Evolutionary conservation across 2,888 invertebrate species (phyloP), one percentile per base, ranked within the genome.

Genomic region (Pristionchus arcanus): DNA sequence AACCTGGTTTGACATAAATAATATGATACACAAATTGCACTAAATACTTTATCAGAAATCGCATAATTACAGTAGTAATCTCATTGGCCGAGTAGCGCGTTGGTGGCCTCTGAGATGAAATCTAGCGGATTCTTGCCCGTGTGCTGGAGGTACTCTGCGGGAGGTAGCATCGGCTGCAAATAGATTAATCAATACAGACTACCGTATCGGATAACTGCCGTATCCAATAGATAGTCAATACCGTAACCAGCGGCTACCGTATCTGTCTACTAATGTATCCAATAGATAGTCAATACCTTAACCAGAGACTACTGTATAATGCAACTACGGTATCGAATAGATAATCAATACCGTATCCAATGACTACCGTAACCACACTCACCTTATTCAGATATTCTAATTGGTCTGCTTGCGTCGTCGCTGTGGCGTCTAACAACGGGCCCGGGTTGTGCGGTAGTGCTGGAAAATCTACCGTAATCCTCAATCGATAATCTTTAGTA

Each of bases 41-140:
- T 37, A 74, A 42, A 74, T 37, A 37, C 37, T 74, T 74, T 74
- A 37, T 74, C 37, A 74, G 42, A 37, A 74, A 37, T 37, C 71
- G 28, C 42, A 28, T 19, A 28, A 68, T 68, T 74, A 34, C 74
- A 37, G 74, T 37, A 74, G 74, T 37, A 74, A 37, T 74, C 37
- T 74, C 37, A 89, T 83, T 89, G 81, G 13, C 59, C 85, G 85
- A 90, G 55, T 66, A 92, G 59, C n/a, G 91, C 84, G 90, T 91
- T 92, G 37, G 91, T 91, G 0, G 91, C 91, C 91, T 92, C 91
- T 19, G 91, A 90, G 71, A 91, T 92, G 66, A 91, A 89, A 90
- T 91, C 90, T 42, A 90, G 90, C 25, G 84, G 86, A 59, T 91
- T 89, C 71, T 89, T 89, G 90, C 90, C 89, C 25, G 90, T 84